Base-by-base conservation (phyloP, 2,797 vertebrate species). In the Leptodactylus fallax region DNA sequence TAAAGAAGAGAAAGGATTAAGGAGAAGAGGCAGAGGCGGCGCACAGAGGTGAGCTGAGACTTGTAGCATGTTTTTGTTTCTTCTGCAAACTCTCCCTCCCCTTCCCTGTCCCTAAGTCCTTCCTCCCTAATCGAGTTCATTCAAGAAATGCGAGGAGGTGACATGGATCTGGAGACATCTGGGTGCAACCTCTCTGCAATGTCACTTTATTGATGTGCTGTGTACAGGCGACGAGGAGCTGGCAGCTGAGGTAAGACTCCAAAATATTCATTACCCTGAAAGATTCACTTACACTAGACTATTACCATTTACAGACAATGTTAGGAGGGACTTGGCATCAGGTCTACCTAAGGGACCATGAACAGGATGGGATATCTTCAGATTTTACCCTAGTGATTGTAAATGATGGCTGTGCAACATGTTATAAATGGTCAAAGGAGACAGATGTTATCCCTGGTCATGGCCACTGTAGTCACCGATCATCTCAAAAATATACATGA, bases 71-170 rank as follows among this genome's bases (percentile, higher is more conserved):
- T 25, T 63, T 67, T 63, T 36, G 23, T 79, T 17, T 53, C 12
- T 78, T 25, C 27, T 55, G 11, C 77, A 45, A 17, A 45, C 27
- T 56, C n/a, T 16, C 85, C 82, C 87, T 81, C 78, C 78, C 78
- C 76, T 19, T 17, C 55, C 55, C 55, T 19, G 67, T 76, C 49
- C 23, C 36, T 78, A 19, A 79, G 72, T 47, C 61, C 83, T 65
- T 77, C 79, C 69, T 81, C 69, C 53, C 25, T 4, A 53, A 88
- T 63, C 77, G 8, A 85, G 77, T 85, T 79, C 83, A 85, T 88
- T 88, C 87, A 85, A 85, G 83, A 80, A 80, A 85, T 85, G 45
- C 65, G 83, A 88, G 82, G 55, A 85, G 81, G 63, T 79, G 87
- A 80, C 77, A 88, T 77, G 65, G 76, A 76, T 79, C 45, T 53